Percentiles rank a stretch among this genome's conserved stretches.
Conservation (phyloP, 1,140 invertebrate species). For the Panulirus ornatus region DNA sequence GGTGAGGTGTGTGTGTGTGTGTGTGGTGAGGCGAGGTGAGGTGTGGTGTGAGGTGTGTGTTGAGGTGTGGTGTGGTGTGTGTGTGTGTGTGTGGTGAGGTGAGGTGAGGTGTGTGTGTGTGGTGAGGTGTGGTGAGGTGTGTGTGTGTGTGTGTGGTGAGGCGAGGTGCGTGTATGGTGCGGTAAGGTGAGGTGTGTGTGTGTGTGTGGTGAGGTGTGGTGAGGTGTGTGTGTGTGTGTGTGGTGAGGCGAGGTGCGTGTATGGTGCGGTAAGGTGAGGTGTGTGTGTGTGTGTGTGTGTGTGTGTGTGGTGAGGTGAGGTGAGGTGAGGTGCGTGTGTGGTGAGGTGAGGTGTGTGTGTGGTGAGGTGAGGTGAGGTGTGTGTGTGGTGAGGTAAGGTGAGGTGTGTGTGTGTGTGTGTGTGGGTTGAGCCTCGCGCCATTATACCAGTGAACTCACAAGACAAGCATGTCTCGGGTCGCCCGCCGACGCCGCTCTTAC, state of each 20-base stretch:
- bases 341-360: neutral
- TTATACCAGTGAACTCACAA: constrained; percentile 17
- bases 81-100: too few relatives aligned
- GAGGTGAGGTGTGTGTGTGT: neutral
- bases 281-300: neutral
- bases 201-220: neutral
- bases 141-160: too few relatives aligned
- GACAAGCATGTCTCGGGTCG: constrained; percentile 4
- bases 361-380: neutral
- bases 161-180: neutral
- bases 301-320: neutral
- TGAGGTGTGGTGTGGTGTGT: too few relatives aligned
- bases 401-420: neutral
- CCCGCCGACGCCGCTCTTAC: too few relatives aligned
- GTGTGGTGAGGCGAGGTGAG: too few relatives aligned
- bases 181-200: neutral
- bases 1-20: neutral
- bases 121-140: neutral
- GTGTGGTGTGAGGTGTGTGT: neutral
- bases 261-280: neutral
- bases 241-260: neutral
- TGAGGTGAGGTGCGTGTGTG: neutral
- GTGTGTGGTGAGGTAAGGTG: neutral
- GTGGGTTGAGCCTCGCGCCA: neutral
- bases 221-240: neutral